A percentile compares a stretch with the other conserved stretches of the same genome.
Evolutionary conservation across 2,888 invertebrate genomes (phyloP).

Genomic region (Electrophaes corylata): DNA sequence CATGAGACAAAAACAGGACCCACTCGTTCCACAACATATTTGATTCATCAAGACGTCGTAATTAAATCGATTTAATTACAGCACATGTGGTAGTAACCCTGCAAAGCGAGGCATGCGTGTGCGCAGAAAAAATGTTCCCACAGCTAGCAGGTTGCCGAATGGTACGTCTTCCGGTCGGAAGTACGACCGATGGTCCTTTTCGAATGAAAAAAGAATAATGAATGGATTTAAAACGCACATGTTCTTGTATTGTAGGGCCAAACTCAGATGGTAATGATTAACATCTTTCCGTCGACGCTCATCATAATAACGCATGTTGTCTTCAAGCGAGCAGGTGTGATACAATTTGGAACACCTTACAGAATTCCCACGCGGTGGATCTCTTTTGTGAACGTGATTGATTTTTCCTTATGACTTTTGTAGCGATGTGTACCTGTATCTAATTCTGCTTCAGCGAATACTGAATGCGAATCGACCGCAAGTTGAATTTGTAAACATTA

Average conservation of each 20-base stretch:
- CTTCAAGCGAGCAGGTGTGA: slow-evolving; percentile 63
- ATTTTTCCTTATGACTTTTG: slow-evolving; percentile 53
- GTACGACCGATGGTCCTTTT: slow-evolving; percentile 76
- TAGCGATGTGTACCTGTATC: slow-evolving; percentile 22
- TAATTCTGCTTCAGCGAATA: slow-evolving; percentile 23
- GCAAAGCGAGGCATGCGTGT: slow-evolving; percentile 49
- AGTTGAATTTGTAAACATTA: slow-evolving; percentile 30
- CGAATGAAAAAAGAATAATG: slow-evolving; percentile 60
- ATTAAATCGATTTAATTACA: slow-evolving; percentile 53
- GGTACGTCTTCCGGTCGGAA: slow-evolving; percentile 80
- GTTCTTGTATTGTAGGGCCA: slow-evolving; percentile 53
- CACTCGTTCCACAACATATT: slow-evolving; percentile 33
- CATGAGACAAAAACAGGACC: slow-evolving; percentile 32
- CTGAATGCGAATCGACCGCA: slow-evolving; percentile 28
- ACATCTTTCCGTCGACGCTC: slow-evolving; percentile 60
- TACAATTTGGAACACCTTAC: slow-evolving; percentile 63
- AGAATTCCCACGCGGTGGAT: slow-evolving; percentile 64
- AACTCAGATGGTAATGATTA: slow-evolving; percentile 58
- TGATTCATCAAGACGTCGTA: slow-evolving; percentile 36
- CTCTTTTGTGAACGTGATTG: slow-evolving; percentile 51
- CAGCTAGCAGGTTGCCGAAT: slow-evolving; percentile 79
- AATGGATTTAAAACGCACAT: slow-evolving; percentile 71
- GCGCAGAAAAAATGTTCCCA: slow-evolving; percentile 75
- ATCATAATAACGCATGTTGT: slow-evolving; percentile 59
- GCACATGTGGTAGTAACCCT: slow-evolving; percentile 59